These are phyloP conservation scores for Peromyscus polionotus DNA, from an alignment of 2,113 vertebrate genomes.

Conservation along the genomic window DNA sequence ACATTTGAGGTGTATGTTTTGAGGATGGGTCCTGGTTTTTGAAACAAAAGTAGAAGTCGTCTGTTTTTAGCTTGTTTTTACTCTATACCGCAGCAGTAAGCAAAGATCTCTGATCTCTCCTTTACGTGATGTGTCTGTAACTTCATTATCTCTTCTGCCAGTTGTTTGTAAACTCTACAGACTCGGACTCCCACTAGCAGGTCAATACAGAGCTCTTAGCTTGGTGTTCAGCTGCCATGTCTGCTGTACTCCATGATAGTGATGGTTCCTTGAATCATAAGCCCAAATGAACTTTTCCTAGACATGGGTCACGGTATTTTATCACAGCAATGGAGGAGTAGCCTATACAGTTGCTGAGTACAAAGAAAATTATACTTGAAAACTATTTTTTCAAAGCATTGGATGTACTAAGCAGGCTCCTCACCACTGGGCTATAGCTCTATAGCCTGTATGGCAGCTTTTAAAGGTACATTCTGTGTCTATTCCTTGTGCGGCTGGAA, in stretches of 20 bases:
- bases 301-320: not conserved
- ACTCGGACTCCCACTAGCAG: not conserved
- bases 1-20: not conserved
- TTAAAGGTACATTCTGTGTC: not conserved
- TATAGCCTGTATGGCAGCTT: not conserved
- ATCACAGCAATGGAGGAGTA: not conserved
- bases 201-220: not conserved
- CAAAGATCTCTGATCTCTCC: not conserved
- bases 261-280: not conserved
- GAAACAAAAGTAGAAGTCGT: conserved; percentile 16
- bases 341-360: not conserved
- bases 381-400: not conserved
- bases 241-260: not conserved
- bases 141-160: not conserved
- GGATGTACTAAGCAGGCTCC: too few species aligned
- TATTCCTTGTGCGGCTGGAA: not conserved
- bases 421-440: not conserved
- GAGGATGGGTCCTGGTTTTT: not conserved
- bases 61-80: not conserved
- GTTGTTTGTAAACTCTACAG: not conserved
- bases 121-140: not conserved
- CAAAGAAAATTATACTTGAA: not conserved
- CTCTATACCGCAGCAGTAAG: not conserved
- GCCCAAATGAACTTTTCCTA: not conserved
- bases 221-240: not conserved